Percentiles rank a stretch among this genome's conserved stretches.
Conservation (phyloP, 2,888 invertebrate species). For the Folsomia candida region DNA sequence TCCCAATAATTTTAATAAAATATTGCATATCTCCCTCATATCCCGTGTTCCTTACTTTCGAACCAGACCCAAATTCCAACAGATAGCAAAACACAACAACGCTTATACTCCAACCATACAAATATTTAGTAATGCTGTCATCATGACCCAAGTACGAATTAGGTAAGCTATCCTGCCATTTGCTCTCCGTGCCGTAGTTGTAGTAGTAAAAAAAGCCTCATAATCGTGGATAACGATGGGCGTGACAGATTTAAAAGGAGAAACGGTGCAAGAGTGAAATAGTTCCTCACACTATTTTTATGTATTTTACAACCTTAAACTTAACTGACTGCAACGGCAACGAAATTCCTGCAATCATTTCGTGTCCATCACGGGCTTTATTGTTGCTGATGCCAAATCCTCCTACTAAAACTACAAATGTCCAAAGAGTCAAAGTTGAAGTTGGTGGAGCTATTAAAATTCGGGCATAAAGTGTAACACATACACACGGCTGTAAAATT, state of each 20-base stretch:
- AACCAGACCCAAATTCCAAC: slow-evolving; percentile 14
- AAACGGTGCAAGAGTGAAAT: slow-evolving; percentile 6
- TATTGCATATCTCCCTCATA: not conserved
- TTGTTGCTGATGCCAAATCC: not conserved
- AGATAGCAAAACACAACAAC: not conserved
- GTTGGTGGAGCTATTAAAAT: not conserved
- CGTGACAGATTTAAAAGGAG: slow-evolving; percentile 9
- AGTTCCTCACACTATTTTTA: slow-evolving; percentile 3
- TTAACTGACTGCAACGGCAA: not conserved
- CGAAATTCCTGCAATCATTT: no score
- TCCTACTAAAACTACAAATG: not conserved
- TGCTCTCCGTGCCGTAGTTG: no score
- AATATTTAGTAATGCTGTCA: not conserved
- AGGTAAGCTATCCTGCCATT: slow-evolving; percentile 12
- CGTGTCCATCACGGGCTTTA: no score
- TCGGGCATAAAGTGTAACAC: not conserved
- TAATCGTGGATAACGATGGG: slow-evolving; percentile 20
- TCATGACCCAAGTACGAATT: not conserved
- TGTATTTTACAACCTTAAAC: not conserved
- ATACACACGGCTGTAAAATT: not conserved
- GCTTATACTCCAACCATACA: not conserved
- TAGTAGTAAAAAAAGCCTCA: slow-evolving; percentile 11
- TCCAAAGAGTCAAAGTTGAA: not conserved
- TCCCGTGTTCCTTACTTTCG: not conserved
- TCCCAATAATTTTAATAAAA: not conserved